Percentiles rank a stretch among this genome's conserved stretches.
Conservation (phyloP, 2,113 vertebrate genomes). For the Paracanthobrama guichenoti region DNA sequence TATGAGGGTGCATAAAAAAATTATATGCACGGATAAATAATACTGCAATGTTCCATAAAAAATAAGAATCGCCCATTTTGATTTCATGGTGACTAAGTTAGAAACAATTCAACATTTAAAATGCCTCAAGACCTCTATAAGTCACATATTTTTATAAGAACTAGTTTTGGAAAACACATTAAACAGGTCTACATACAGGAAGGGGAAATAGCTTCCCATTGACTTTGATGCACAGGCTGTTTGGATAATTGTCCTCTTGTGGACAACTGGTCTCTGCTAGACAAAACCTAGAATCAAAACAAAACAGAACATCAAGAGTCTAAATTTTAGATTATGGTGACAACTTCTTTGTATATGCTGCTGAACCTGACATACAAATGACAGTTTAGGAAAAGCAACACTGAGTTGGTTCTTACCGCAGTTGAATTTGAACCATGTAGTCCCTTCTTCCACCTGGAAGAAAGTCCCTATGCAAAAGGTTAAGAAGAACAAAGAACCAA, state of each 20-base stretch:
- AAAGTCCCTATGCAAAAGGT: conserved; percentile 83
- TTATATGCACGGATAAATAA: no score
- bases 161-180: not conserved
- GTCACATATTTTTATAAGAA: not conserved
- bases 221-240: conserved; percentile 95
- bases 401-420: conserved; percentile 76
- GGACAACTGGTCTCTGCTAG: conserved; percentile 96
- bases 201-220: conserved; percentile 95
- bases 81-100: not conserved
- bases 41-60: no score
- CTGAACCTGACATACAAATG: not conserved
- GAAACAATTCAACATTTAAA: not conserved
- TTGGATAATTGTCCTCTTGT: conserved; percentile 97
- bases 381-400: not conserved
- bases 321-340: not conserved
- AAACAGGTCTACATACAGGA: conserved; percentile 80
- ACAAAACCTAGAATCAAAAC: conserved; percentile 81
- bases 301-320: conserved; percentile 8
- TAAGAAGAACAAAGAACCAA: not conserved
- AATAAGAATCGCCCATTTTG: no score
- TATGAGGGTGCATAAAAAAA: no score
- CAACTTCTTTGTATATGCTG: not conserved
- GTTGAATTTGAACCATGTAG: conserved; percentile 95
- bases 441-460: conserved; percentile 92
- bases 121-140: not conserved